Conservation (phyloP, 2,888 invertebrate genomes). For the Drosophila macrospina region DNA sequence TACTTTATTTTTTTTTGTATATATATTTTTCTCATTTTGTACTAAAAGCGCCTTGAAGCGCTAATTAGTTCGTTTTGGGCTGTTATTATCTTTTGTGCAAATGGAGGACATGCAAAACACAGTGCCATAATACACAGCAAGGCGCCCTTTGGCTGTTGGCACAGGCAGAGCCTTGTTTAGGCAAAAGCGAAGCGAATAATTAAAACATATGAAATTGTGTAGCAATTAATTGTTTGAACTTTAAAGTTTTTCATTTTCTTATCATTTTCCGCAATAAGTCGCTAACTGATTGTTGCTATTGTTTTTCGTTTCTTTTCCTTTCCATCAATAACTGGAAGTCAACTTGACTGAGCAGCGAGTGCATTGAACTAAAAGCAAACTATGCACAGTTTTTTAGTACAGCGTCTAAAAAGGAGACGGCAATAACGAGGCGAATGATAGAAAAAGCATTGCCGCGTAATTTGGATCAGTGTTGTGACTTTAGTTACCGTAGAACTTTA, state of each 20-base stretch:
- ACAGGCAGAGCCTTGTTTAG: constrained; percentile 11
- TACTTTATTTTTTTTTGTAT: background rate
- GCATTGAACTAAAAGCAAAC: constrained; percentile 9
- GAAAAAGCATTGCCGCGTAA: constrained; percentile 66
- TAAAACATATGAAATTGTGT: background rate
- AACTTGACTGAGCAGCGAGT: background rate
- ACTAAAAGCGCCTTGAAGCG: constrained; percentile 45
- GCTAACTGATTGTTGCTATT: too few relatives aligned
- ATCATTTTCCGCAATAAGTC: too few relatives aligned
- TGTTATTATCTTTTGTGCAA: constrained; percentile 62
- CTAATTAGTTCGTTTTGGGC: constrained; percentile 70
- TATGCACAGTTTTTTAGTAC: too few relatives aligned
- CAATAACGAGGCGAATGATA: constrained; percentile 75
- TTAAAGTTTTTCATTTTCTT: background rate
- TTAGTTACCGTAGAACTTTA: constrained; percentile 36
- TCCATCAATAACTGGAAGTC: constrained; percentile 18
- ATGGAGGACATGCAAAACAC: constrained; percentile 49
- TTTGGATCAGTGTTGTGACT: constrained; percentile 48
- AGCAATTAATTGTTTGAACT: background rate
- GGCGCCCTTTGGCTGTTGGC: constrained; percentile 47
- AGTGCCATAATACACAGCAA: constrained; percentile 41
- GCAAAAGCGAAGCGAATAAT: background rate
- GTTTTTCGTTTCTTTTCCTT: too few relatives aligned
- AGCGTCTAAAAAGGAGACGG: too few relatives aligned
- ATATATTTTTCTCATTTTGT: constrained; percentile 20